phyloP scores from a whole-genome alignment of 2,113 vertebrate species.

The Porphyrio hochstetteri region DNA sequence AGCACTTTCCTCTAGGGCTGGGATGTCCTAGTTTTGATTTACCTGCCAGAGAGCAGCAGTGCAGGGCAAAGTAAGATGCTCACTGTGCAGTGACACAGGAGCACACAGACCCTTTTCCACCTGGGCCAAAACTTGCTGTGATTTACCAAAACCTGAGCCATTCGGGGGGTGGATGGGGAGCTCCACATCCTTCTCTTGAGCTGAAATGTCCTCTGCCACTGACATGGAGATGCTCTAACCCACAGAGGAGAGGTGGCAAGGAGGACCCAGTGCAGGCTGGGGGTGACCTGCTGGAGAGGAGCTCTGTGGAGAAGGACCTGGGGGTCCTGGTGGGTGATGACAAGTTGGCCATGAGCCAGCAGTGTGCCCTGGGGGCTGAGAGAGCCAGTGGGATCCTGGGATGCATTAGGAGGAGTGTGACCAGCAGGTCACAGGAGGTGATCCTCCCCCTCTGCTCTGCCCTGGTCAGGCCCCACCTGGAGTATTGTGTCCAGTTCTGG shows the following conservation, averaged over 20 bases:
- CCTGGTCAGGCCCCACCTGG: too few relatives aligned
- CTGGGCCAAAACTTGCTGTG: background rate
- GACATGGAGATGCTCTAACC: rapidly evolving
- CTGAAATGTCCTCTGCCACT: background rate
- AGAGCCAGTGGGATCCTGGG: too few relatives aligned
- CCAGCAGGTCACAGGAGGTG: too few relatives aligned
- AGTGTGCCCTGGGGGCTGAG: too few relatives aligned
- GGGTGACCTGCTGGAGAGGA: too few relatives aligned
- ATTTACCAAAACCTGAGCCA: background rate
- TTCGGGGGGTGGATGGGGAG: background rate
- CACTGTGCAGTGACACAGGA: rapidly evolving
- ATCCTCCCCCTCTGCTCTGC: too few relatives aligned
- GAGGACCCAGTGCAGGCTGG: background rate
- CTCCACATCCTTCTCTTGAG: background rate
- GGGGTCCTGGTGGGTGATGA: too few relatives aligned
- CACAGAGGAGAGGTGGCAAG: background rate
- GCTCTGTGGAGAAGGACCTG: too few relatives aligned
- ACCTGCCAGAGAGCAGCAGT: background rate
- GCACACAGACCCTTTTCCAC: background rate
- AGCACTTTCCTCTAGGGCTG: background rate
- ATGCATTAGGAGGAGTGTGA: too few relatives aligned
- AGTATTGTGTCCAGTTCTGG: too few relatives aligned
- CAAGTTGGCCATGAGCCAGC: too few relatives aligned
- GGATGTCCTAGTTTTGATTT: background rate
- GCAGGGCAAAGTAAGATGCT: background rate